Base-by-base conservation (phyloP, 2,888 invertebrate genomes). In the Camptogramma bilineatum region DNA sequence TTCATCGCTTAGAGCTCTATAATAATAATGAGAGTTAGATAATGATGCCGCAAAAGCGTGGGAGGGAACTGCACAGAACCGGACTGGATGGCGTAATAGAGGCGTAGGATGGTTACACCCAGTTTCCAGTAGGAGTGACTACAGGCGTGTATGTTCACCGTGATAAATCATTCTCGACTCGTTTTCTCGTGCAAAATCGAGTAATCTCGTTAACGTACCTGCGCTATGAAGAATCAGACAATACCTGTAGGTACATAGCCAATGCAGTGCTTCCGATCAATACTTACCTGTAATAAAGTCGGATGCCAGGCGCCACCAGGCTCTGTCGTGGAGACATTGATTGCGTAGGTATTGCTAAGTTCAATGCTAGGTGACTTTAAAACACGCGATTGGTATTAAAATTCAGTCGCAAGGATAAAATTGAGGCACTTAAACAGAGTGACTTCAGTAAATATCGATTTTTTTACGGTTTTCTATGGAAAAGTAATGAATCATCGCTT, bases 341-440 rank as follows among this genome's bases (percentile, higher is more conserved):
- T 1, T n/a, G 34, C 24, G 16, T 39, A 18, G 18, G 13, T 31
- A 53, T 31, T 10, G 1, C 8, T 28, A 55, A 56, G 56, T 56
- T 56, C 56, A 48, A 56, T 48, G 56, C 48, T 48, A 56, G 28
- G 28, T 28, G 28, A 48, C n/a, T 56, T 56, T 47, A 48, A 56
- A 56, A 34, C 55, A 56, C 55, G 55, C 55, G 19, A 56, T 18
- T 8, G 16, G 10, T n/a, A n/a, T n/a, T n/a, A n/a, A n/a, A 34
- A 34, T 7, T 8, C 34, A 34, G 39, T 10, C n/a, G 10, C n/a
- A 39, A 39, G 10, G n/a, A 39, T 10, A 39, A n/a, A n/a, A n/a
- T n/a, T n/a, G n/a, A 39, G n/a, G n/a, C n/a, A 13, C 13, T 39
- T 13, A 0, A 13, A 3, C 10, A 34, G 8, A 34, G 10, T 34